These are phyloP conservation scores for Limnephilus auricula DNA, from an alignment of 2,888 invertebrate species.

Conservation along the genomic window DNA sequence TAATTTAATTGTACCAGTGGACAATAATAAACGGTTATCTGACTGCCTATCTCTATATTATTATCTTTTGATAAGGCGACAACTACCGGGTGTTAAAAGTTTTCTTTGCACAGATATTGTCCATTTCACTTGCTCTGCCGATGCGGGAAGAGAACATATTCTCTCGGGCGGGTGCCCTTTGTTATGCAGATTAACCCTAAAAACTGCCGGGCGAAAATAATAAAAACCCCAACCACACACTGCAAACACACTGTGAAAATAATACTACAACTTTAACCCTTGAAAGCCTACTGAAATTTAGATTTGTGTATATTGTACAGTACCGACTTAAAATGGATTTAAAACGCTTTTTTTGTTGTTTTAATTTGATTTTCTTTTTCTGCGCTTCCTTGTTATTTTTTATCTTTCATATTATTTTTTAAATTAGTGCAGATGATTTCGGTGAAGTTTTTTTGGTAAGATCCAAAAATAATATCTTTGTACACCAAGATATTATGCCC, in stretches of 20 bases:
- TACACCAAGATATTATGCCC: too few relatives aligned
- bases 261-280: not conserved
- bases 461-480: too few relatives aligned
- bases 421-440: too few relatives aligned
- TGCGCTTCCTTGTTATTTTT: too few relatives aligned
- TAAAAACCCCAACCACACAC: not conserved
- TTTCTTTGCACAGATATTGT: not conserved
- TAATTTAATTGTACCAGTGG: not conserved
- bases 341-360: not conserved
- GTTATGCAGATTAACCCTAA: not conserved
- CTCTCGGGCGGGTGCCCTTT: not conserved
- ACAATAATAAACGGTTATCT: not conserved
- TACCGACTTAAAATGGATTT: not conserved
- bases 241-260: not conserved
- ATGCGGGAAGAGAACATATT: not conserved
- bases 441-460: too few relatives aligned
- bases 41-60: not conserved
- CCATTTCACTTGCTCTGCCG: not conserved
- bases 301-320: not conserved
- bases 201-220: not conserved
- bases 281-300: not conserved
- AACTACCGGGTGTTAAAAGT: not conserved
- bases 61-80: not conserved
- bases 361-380: too few relatives aligned
- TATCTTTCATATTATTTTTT: too few relatives aligned